Evolutionary conservation across 2,113 vertebrate genomes (phyloP).

Genomic region (Scatophagus argus): DNA sequence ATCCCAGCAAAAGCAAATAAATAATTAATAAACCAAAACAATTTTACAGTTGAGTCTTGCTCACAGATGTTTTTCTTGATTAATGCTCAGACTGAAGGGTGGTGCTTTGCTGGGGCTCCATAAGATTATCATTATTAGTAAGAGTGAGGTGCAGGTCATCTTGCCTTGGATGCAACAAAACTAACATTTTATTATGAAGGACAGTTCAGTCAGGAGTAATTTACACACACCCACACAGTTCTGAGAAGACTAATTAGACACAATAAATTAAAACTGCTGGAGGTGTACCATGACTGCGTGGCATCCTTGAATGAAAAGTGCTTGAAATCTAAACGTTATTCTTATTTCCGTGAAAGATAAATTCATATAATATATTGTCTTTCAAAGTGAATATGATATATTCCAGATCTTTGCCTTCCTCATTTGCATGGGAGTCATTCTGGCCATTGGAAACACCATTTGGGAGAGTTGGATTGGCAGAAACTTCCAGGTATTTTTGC

Average conservation of each 20-base stretch:
- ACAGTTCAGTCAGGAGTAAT: not conserved
- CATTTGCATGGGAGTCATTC: slow-evolving; percentile 92
- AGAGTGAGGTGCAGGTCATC: too few species aligned
- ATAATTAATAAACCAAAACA: too few species aligned
- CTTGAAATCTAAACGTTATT: not conserved
- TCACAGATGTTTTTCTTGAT: not conserved
- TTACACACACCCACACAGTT: not conserved
- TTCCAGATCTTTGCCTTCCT: slow-evolving; percentile 93
- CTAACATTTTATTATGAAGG: too few species aligned
- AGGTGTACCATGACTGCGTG: not conserved
- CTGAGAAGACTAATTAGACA: slow-evolving; percentile 4
- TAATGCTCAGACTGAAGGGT: not conserved
- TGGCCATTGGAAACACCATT: slow-evolving; percentile 92
- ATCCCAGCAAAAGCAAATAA: not conserved
- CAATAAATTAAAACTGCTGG: not conserved
- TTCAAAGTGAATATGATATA: not conserved
- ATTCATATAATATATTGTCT: not conserved
- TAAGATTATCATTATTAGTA: too few species aligned
- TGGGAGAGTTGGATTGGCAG: slow-evolving; percentile 90
- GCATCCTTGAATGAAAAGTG: not conserved
- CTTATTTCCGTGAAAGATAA: not conserved
- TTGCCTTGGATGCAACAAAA: too few species aligned
- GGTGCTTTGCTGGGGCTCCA: too few species aligned
- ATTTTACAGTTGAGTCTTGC: not conserved
- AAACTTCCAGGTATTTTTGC: slow-evolving; percentile 91